These are phyloP conservation scores for Carduelis carduelis DNA, from an alignment of 2,797 vertebrate genomes.

Conservation along the genomic window DNA sequence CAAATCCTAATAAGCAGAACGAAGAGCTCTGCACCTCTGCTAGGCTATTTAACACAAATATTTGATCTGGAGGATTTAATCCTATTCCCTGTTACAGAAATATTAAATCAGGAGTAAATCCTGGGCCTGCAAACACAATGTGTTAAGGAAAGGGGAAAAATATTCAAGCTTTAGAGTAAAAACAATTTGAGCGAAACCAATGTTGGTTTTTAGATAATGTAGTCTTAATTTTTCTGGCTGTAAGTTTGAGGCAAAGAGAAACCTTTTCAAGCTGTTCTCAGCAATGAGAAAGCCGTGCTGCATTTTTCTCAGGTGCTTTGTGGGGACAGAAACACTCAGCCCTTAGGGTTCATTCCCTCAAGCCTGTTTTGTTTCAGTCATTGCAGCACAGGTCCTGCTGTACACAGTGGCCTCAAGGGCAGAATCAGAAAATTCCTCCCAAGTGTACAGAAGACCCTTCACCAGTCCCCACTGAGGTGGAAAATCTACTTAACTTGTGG, in stretches of 20 bases:
- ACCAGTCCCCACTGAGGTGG: not conserved
- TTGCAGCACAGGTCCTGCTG: not conserved
- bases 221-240: not conserved
- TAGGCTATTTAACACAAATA: not conserved
- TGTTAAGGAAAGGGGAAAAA: not conserved
- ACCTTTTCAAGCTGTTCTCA: not conserved
- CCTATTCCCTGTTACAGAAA: not conserved
- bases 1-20: not conserved
- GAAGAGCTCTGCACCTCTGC: not conserved
- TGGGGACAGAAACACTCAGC: not conserved
- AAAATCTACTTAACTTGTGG: not conserved
- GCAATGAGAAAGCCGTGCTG: not conserved
- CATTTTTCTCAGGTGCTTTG: not conserved
- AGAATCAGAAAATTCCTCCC: not conserved
- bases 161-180: not conserved
- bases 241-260: not conserved
- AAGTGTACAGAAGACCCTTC: not conserved
- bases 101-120: not conserved
- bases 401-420: fast-evolving
- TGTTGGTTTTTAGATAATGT: not conserved
- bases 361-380: not conserved
- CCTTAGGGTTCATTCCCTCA: not conserved
- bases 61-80: not conserved
- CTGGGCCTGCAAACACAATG: not conserved
- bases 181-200: not conserved